Conservation (phyloP, 30 jellyfish, hydroid and myxozoan species). For the Euphysa ruthae region DNA sequence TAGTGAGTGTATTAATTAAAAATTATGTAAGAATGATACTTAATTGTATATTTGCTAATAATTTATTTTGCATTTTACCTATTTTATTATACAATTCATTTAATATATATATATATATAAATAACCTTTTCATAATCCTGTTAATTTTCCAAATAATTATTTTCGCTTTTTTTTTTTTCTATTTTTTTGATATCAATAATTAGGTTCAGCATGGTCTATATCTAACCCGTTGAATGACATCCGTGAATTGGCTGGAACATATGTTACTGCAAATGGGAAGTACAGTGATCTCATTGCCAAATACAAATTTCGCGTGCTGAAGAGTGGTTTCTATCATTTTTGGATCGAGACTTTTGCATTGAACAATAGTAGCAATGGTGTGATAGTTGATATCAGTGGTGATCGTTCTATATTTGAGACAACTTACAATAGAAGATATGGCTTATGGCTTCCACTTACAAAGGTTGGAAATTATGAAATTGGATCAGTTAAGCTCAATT, state of each 20-base stretch:
- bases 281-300: conserved; percentile 48
- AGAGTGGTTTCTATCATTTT: conserved; percentile 27
- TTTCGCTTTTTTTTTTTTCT: too few relatives aligned
- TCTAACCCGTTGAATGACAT: not conserved
- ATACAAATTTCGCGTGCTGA: conserved; percentile 33
- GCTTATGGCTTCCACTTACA: conserved; percentile 39
- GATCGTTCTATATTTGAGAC: conserved; percentile 2
- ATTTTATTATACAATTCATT: too few relatives aligned
- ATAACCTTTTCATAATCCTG: too few relatives aligned
- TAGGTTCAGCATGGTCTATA: conserved; percentile 68
- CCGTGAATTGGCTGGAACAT: conserved; percentile 17
- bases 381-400: conserved; percentile 25
- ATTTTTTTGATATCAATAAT: too few relatives aligned
- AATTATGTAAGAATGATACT: too few relatives aligned
- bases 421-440: not conserved
- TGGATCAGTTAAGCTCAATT: too few relatives aligned
- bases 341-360: conserved; percentile 61
- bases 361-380: conserved; percentile 30
- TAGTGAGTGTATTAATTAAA: too few relatives aligned
- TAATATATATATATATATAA: too few relatives aligned
- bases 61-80: too few relatives aligned
- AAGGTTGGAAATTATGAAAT: conserved; percentile 21
- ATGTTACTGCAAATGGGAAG: conserved; percentile 49
- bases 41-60: too few relatives aligned
- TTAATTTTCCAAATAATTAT: too few relatives aligned